Percentiles rank a stretch among this genome's conserved stretches.
Conservation (phyloP, 2,888 invertebrate genomes). For the Iphiclides podalirius region DNA sequence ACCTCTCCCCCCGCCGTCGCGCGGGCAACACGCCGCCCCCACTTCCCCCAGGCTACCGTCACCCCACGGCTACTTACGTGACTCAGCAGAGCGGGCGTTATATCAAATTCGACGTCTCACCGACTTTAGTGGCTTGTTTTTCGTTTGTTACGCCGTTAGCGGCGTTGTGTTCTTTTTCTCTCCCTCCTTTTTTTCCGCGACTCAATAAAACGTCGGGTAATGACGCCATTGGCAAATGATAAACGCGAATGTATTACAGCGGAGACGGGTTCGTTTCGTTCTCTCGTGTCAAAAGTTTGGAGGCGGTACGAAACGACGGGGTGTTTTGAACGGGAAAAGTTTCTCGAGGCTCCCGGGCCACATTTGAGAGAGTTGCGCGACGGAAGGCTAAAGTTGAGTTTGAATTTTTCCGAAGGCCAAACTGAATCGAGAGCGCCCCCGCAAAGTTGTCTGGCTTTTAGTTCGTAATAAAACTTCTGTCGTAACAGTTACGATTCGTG, state of each 20-base stretch:
- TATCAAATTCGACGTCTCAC: constrained; percentile 68
- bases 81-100: constrained; percentile 65
- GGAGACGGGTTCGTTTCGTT: constrained; percentile 34
- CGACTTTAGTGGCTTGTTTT: constrained; percentile 65
- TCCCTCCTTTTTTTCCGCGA: constrained; percentile 40
- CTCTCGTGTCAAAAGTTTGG: no score
- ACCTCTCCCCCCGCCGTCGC: constrained; percentile 30
- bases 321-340: no score
- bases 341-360: constrained; percentile 35
- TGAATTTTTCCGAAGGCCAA: constrained; percentile 28
- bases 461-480: constrained; percentile 20
- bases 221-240: constrained; percentile 50
- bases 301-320: no score
- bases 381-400: constrained; percentile 36
- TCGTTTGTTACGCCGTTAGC: constrained; percentile 46
- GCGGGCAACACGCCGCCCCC: background rate
- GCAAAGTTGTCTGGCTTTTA: constrained; percentile 15
- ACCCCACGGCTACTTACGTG: constrained; percentile 54
- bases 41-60: background rate
- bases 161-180: no score
- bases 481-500: constrained; percentile 16
- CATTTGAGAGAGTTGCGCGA: no score
- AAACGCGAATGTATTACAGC: constrained; percentile 42
- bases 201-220: constrained; percentile 56
- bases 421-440: constrained; percentile 13